Percentiles rank a stretch among this genome's conserved stretches.
Evolutionary conservation across 2,113 vertebrate genomes (phyloP).

Genomic region (Lepisosteus oculatus): DNA sequence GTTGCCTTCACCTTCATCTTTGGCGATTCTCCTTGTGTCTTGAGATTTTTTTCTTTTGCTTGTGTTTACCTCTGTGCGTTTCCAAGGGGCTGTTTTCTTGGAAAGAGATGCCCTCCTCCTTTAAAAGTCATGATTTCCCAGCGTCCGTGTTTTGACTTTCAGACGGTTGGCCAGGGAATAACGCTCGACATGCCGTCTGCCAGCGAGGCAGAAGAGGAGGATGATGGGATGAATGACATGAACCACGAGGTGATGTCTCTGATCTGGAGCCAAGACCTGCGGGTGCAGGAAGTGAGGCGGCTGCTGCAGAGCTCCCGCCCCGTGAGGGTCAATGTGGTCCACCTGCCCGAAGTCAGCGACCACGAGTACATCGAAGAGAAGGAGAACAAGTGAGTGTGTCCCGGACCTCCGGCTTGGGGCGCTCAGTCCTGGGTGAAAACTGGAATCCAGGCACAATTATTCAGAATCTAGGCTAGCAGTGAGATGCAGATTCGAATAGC

Average conservation of each 20-base stretch:
- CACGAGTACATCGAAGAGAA: constrained; percentile 98
- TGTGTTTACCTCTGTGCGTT: background rate
- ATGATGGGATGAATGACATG: constrained; percentile 95
- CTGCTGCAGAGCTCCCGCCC: constrained; percentile 93
- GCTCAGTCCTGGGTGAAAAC: too few relatives aligned
- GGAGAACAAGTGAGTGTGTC: constrained; percentile 83
- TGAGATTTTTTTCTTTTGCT: background rate
- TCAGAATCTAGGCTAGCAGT: too few relatives aligned
- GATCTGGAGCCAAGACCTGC: constrained; percentile 92
- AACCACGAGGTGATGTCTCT: constrained; percentile 89
- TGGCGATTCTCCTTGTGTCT: too few relatives aligned
- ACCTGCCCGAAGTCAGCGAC: constrained; percentile 92
- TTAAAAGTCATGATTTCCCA: too few relatives aligned
- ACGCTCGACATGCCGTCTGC: constrained; percentile 78
- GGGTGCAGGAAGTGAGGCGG: constrained; percentile 90
- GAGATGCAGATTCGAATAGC: too few relatives aligned
- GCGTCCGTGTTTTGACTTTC: constrained; percentile 14
- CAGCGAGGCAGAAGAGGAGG: constrained; percentile 86
- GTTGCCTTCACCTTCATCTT: too few relatives aligned
- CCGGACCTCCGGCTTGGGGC: too few relatives aligned
- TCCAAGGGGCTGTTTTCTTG: background rate
- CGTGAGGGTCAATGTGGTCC: constrained; percentile 87
- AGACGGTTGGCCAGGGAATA: constrained; percentile 77
- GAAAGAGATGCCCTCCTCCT: too few relatives aligned
- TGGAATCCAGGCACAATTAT: too few relatives aligned